Conservation (phyloP, 2,113 vertebrate genomes). For the Chionomys nivalis region DNA sequence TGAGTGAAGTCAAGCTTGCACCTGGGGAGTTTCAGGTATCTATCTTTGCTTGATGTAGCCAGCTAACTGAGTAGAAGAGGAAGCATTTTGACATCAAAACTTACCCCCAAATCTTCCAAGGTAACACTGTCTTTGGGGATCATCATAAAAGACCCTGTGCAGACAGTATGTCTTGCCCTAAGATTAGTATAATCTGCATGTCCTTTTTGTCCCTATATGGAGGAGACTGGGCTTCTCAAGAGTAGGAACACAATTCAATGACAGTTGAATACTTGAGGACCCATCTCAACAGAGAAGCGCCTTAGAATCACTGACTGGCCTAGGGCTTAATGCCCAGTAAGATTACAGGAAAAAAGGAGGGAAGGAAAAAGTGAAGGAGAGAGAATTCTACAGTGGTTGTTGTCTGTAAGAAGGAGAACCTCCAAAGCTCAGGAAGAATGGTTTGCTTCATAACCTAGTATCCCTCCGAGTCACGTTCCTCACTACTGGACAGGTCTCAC, state of each 20-base stretch:
- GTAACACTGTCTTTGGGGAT: background rate
- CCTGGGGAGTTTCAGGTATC: conserved; percentile 84
- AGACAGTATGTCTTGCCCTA: background rate
- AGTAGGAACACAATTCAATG: background rate
- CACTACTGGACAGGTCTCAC: background rate
- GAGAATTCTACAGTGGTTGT: background rate
- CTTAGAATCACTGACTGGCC: background rate
- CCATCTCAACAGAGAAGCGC: background rate
- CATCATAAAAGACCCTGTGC: background rate
- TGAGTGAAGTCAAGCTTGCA: conserved; percentile 83
- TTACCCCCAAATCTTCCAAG: background rate
- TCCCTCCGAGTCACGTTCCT: background rate
- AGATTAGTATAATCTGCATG: background rate
- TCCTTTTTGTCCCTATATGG: background rate
- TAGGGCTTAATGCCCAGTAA: background rate
- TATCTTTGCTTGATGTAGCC: background rate
- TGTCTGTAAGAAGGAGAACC: background rate
- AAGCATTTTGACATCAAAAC: background rate
- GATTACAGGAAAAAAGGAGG: background rate
- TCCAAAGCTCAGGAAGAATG: background rate
- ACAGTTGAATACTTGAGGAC: background rate
- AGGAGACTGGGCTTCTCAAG: background rate
- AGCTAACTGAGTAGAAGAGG: background rate
- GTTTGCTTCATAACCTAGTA: background rate
- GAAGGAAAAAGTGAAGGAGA: background rate